Evolutionary conservation across 2,888 invertebrate species (phyloP).

Genomic region (Sarcophaga rosellei): DNA sequence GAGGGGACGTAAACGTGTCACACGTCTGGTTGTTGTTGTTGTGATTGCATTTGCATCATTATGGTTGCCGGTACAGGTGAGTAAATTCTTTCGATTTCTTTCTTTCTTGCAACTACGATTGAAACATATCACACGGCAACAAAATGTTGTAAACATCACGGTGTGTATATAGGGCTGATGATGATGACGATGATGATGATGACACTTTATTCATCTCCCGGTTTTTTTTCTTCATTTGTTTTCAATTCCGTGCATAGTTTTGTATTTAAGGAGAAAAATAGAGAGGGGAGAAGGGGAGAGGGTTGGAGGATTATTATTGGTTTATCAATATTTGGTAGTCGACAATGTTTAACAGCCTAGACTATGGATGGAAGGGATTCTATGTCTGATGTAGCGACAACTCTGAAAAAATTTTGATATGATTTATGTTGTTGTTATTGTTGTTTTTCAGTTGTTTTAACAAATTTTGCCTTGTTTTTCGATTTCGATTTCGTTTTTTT

Average conservation of each 20-base stretch:
- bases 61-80: constrained; percentile 96
- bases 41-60: constrained; percentile 96
- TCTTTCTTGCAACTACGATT: background rate
- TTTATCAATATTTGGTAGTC: background rate
- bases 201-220: background rate
- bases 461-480: too few relatives aligned
- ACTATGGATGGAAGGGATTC: background rate
- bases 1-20: constrained; percentile 92
- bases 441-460: too few relatives aligned
- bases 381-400: too few relatives aligned
- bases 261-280: too few relatives aligned
- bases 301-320: background rate
- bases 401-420: too few relatives aligned
- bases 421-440: too few relatives aligned
- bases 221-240: background rate
- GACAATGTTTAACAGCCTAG: background rate
- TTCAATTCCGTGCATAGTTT: background rate
- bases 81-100: constrained; percentile 28
- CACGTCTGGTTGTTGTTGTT: constrained; percentile 94
- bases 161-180: too few relatives aligned
- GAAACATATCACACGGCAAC: too few relatives aligned
- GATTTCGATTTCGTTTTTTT: background rate
- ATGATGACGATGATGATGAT: constrained; percentile 9
- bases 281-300: too few relatives aligned
- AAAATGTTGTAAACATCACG: too few relatives aligned